Evolutionary conservation across 2,888 invertebrate genomes (phyloP).

Genomic region (Eutolmus rufibarbis): DNA sequence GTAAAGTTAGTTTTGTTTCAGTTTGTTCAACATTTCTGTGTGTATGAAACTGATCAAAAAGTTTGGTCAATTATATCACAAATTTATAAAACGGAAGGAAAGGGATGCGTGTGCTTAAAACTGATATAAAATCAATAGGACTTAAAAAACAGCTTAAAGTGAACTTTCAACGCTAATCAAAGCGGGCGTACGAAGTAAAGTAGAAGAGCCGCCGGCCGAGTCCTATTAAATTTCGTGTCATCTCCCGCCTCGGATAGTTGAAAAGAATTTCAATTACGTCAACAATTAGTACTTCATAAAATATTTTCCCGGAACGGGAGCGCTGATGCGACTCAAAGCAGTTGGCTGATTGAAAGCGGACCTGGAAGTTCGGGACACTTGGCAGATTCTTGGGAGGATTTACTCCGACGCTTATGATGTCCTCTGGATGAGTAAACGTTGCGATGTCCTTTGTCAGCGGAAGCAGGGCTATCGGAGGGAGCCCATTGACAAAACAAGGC

Average conservation of each 20-base stretch:
- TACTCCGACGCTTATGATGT: neutral
- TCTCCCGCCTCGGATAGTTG: neutral
- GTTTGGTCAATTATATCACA: neutral
- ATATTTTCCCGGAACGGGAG: neutral
- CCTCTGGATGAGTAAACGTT: neutral
- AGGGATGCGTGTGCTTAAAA: neutral
- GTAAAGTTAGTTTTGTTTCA: neutral
- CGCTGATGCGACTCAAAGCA: neutral
- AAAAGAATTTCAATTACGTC: slow-evolving; percentile 19
- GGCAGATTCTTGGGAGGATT: neutral
- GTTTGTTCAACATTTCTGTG: neutral
- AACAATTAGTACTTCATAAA: slow-evolving; percentile 8
- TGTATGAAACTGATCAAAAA: neutral
- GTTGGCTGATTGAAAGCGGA: slow-evolving; percentile 1
- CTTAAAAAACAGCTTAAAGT: neutral
- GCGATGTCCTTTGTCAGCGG: neutral
- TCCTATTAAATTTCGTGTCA: neutral
- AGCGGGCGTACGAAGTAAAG: neutral
- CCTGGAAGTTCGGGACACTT: neutral
- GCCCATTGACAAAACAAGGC: slow-evolving; percentile 1
- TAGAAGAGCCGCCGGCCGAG: neutral
- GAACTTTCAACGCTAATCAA: neutral
- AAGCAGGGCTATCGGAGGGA: neutral
- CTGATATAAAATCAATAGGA: neutral
- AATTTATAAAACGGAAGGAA: neutral